phyloP scores from a whole-genome alignment of 1,140 invertebrate genomes.

The Riptortus pedestris region DNA sequence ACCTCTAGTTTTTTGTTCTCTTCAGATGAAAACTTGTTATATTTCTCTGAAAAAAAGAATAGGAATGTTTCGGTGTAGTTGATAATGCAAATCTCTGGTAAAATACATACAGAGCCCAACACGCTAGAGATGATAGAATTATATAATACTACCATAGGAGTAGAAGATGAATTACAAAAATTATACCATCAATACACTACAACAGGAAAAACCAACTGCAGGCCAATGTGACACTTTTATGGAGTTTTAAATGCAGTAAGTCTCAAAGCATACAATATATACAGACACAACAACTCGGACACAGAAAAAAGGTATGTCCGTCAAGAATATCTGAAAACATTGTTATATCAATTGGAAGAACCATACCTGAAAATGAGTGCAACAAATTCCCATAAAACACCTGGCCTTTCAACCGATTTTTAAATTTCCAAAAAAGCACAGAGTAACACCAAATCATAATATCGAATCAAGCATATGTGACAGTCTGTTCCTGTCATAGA shows the following conservation, averaged over 20 bases:
- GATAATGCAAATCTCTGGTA: not conserved
- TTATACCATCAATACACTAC: slow-evolving; percentile 2
- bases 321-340: no score
- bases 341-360: no score
- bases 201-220: slow-evolving; percentile 31
- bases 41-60: not conserved
- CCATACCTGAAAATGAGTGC: no score
- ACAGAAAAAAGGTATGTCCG: no score
- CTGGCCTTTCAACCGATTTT: no score
- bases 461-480: no score
- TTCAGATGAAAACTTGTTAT: not conserved
- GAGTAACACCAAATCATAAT: no score
- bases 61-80: not conserved
- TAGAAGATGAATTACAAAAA: not conserved
- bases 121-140: not conserved
- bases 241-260: slow-evolving; percentile 30
- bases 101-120: not conserved
- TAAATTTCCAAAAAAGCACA: no score
- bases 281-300: slow-evolving; percentile 29
- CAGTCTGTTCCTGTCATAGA: no score
- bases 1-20: slow-evolving; percentile 6
- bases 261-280: slow-evolving; percentile 29
- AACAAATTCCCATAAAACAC: no score
- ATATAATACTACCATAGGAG: not conserved
- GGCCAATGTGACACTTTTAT: slow-evolving; percentile 32